Percentiles rank a stretch among this genome's conserved stretches.
Conservation (phyloP, 2,888 invertebrate species). For the Drosophila fulvimacula region DNA sequence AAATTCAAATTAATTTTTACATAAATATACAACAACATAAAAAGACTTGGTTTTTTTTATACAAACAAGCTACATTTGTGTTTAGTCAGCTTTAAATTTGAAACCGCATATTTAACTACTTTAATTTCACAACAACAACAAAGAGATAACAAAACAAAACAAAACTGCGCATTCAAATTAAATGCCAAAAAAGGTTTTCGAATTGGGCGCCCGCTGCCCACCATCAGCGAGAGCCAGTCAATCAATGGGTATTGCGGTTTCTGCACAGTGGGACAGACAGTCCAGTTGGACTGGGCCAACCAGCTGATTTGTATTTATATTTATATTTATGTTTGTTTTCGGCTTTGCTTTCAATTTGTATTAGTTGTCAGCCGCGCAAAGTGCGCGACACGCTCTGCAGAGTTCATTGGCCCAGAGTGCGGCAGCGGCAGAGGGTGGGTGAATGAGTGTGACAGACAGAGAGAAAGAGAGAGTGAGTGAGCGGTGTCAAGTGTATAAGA, state of each 20-base stretch:
- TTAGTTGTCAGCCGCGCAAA: slow-evolving; percentile 26
- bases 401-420: slow-evolving; percentile 54
- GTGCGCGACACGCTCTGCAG: slow-evolving; percentile 16
- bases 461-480: not conserved
- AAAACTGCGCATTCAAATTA: slow-evolving; percentile 48
- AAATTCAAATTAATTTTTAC: slow-evolving; percentile 12
- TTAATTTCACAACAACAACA: slow-evolving; percentile 18
- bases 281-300: not conserved
- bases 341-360: slow-evolving; percentile 33
- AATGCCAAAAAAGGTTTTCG: slow-evolving; percentile 32
- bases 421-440: not conserved
- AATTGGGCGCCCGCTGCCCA: slow-evolving; percentile 20
- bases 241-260: slow-evolving; percentile 1
- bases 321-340: slow-evolving; percentile 44
- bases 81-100: slow-evolving; percentile 33
- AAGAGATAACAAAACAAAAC: slow-evolving; percentile 11
- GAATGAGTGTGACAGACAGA: not conserved
- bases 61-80: slow-evolving; percentile 4
- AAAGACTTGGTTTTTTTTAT: slow-evolving; percentile 1
- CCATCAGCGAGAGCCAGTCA: not conserved
- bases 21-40: not conserved
- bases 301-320: slow-evolving; percentile 69
- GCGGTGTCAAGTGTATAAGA: not conserved
- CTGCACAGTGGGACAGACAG: slow-evolving; percentile 3
- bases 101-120: slow-evolving; percentile 27